A percentile compares a stretch with the other conserved stretches of the same genome.
These are phyloP conservation scores for Opisthograptis luteolata DNA, from an alignment of 2,888 invertebrate species.

Conservation along the genomic window DNA sequence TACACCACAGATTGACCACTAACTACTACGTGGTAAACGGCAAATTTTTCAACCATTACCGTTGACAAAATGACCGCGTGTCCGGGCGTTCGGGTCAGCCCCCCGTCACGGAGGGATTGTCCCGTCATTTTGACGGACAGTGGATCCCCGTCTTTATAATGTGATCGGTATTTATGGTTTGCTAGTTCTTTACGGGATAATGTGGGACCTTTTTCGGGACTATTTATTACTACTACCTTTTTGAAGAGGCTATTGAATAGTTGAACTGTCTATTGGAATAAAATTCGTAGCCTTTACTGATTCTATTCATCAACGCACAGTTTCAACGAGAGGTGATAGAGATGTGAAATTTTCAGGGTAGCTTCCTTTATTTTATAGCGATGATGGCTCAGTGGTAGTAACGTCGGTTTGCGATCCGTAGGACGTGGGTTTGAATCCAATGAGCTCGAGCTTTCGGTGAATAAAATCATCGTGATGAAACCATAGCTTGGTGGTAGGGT, in stretches of 20 bases:
- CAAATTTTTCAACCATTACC: slow-evolving; percentile 49
- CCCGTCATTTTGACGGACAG: slow-evolving; percentile 24
- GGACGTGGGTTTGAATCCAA: too few species aligned
- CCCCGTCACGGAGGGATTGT: slow-evolving; percentile 47
- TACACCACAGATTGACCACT: neutral
- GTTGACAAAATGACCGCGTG: slow-evolving; percentile 49
- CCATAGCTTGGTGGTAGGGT: too few species aligned
- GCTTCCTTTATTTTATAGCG: too few species aligned
- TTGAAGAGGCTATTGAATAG: slow-evolving; percentile 27
- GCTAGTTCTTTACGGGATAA: slow-evolving; percentile 35
- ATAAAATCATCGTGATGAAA: too few species aligned
- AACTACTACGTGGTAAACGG: slow-evolving; percentile 5
- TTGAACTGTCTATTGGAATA: neutral
- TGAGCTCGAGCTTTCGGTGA: too few species aligned
- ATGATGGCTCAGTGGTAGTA: too few species aligned
- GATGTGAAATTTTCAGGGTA: too few species aligned
- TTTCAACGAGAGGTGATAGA: neutral
- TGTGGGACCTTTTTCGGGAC: slow-evolving; percentile 10
- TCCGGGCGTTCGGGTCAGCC: slow-evolving; percentile 29
- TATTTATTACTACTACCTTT: slow-evolving; percentile 21
- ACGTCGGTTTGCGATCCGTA: too few species aligned
- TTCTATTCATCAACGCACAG: too few species aligned
- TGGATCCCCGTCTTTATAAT: slow-evolving; percentile 33
- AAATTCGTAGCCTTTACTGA: too few species aligned
- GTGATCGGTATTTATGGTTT: slow-evolving; percentile 35